These are phyloP conservation scores for Lottia scabra DNA, from an alignment of 2,888 invertebrate species.

Conservation along the genomic window DNA sequence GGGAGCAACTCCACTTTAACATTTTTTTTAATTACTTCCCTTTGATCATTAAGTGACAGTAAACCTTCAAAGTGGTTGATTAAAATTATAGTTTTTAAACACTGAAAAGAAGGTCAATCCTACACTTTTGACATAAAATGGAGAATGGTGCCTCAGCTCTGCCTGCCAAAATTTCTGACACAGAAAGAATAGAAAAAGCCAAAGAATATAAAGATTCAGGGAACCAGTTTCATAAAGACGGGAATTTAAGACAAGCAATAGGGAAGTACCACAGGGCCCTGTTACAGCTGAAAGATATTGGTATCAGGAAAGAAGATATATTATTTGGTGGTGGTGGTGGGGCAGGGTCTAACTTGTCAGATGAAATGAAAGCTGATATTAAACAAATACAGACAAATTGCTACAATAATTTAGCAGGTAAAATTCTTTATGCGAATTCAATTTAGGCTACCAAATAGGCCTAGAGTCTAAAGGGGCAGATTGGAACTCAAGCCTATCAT, in stretches of 20 bases:
- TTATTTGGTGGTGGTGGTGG: slow-evolving; percentile 28
- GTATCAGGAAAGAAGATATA: slow-evolving; percentile 27
- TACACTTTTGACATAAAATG: not conserved
- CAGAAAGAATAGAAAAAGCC: slow-evolving; percentile 48
- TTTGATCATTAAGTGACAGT: too few species aligned
- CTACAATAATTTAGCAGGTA: slow-evolving; percentile 66
- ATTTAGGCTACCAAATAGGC: too few species aligned
- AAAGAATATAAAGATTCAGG: slow-evolving; percentile 57
- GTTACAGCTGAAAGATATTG: slow-evolving; percentile 57
- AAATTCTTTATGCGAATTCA: too few species aligned
- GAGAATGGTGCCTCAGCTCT: not conserved
- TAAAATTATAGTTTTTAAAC: too few species aligned
- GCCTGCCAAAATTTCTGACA: slow-evolving; percentile 25
- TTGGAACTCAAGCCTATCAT: too few species aligned
- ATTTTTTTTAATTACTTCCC: too few species aligned
- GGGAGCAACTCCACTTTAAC: too few species aligned
- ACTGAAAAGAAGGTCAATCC: too few species aligned
- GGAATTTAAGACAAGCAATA: slow-evolving; percentile 55
- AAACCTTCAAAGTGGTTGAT: too few species aligned
- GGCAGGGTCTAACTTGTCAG: slow-evolving; percentile 29
- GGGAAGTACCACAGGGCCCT: slow-evolving; percentile 64
- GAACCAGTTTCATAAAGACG: slow-evolving; percentile 56
- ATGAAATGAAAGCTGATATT: slow-evolving; percentile 40
- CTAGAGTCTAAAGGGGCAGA: too few species aligned
- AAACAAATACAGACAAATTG: slow-evolving; percentile 54